Evolutionary conservation across 2,888 invertebrate genomes (phyloP).

Genomic region (Dastarcus helophoroides): DNA sequence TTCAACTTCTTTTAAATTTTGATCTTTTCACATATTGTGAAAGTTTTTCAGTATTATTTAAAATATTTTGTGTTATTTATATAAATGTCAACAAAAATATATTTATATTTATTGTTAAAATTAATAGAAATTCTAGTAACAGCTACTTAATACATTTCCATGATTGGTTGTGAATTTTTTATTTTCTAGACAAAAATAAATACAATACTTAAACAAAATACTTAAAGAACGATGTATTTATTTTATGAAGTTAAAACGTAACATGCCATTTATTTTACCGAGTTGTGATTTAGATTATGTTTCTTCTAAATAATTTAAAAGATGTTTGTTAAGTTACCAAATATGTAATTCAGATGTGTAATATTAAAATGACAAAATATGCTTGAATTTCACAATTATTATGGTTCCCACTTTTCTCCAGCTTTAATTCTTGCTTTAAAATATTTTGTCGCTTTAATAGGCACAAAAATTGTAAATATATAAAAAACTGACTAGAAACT

Average conservation of each 20-base stretch:
- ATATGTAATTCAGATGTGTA: slow-evolving; percentile 35
- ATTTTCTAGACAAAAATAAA: neutral
- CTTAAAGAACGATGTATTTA: slow-evolving; percentile 1
- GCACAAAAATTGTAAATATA: too few relatives aligned
- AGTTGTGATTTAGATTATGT: slow-evolving; percentile 30
- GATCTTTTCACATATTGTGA: too few relatives aligned
- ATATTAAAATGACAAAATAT: slow-evolving; percentile 26
- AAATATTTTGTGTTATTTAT: too few relatives aligned
- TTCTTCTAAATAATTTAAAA: slow-evolving; percentile 19
- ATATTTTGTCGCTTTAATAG: too few relatives aligned
- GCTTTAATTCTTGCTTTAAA: too few relatives aligned
- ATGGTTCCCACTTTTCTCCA: too few relatives aligned
- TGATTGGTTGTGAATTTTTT: neutral
- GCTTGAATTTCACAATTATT: too few relatives aligned
- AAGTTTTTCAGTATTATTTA: too few relatives aligned
- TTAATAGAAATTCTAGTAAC: too few relatives aligned
- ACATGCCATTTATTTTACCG: slow-evolving; percentile 32
- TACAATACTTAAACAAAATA: slow-evolving; percentile 1
- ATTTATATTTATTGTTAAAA: neutral
- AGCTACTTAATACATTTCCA: too few relatives aligned
- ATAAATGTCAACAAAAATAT: too few relatives aligned
- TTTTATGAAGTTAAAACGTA: slow-evolving; percentile 14
- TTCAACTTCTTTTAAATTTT: too few relatives aligned
- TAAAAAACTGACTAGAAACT: slow-evolving; percentile 34
- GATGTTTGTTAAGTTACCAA: slow-evolving; percentile 38